Evolutionary conservation across 2,888 invertebrate species (phyloP).

Genomic region (Oscheius myriophilus): DNA sequence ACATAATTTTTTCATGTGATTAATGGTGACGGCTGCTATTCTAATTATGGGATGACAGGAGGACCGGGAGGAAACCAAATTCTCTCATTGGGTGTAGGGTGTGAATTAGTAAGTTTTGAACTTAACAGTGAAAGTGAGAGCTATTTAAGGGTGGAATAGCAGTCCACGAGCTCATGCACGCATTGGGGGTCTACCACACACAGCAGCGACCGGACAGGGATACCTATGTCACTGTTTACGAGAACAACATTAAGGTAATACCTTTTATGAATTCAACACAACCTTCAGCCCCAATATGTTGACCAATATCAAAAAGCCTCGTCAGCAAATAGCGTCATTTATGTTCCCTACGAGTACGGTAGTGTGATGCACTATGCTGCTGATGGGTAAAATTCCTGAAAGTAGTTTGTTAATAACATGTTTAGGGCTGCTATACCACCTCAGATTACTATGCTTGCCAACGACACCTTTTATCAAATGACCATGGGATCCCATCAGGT

Average conservation of each 20-base stretch:
- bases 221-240: conserved; percentile 2
- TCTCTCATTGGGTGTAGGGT: conserved; percentile 43
- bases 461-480: not conserved
- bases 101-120: conserved; percentile 31
- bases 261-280: no score
- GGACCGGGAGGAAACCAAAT: conserved; percentile 40
- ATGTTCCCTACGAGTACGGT: conserved; percentile 16
- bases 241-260: not conserved
- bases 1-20: conserved; percentile 26
- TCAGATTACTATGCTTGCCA: conserved; percentile 2
- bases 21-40: conserved; percentile 43
- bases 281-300: not conserved
- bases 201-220: conserved; percentile 22
- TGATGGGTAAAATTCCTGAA: no score
- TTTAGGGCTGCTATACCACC: not conserved
- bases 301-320: not conserved
- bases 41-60: conserved; percentile 40
- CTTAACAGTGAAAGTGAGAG: not conserved
- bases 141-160: conserved; percentile 20
- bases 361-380: conserved; percentile 24
- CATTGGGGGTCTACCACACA: conserved; percentile 20
- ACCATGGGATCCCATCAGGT: conserved; percentile 19
- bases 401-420: not conserved
- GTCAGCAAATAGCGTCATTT: not conserved
- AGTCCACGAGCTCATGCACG: conserved; percentile 24